Evolutionary conservation across 2,113 vertebrate species (phyloP).

Genomic region (Mesocricetus auratus): DNA sequence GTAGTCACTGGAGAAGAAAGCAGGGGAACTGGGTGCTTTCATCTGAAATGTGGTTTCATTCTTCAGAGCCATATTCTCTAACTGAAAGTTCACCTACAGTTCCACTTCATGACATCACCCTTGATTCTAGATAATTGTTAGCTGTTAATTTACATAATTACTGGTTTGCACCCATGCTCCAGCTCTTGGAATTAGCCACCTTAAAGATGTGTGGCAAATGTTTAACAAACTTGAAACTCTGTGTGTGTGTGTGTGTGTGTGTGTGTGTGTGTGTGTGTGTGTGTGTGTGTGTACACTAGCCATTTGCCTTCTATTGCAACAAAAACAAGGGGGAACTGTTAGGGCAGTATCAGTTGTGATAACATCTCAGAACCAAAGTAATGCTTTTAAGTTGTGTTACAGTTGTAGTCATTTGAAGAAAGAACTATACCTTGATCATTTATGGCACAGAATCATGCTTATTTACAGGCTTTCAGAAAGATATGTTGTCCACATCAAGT

Average conservation of each 20-base stretch:
- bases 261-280: neutral
- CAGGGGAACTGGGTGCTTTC: conserved; percentile 45
- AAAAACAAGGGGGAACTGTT: conserved; percentile 6
- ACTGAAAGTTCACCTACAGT: conserved; percentile 40
- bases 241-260: neutral
- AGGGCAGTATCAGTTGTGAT: neutral
- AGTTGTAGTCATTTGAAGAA: conserved; percentile 40
- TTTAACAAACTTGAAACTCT: neutral
- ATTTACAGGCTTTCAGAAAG: conserved; percentile 61
- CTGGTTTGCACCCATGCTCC: conserved; percentile 1
- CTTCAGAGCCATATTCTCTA: conserved; percentile 48
- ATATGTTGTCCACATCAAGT: conserved; percentile 45
- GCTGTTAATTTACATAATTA: neutral
- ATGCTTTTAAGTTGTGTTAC: conserved; percentile 3
- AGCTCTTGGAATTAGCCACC: neutral
- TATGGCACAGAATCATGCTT: conserved; percentile 55
- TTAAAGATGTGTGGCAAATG: neutral
- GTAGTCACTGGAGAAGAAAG: conserved; percentile 56
- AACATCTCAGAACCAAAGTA: neutral
- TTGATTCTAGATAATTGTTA: conserved; percentile 4
- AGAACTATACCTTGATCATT: neutral
- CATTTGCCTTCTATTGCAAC: neutral
- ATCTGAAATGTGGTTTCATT: neutral
- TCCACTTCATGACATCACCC: neutral
- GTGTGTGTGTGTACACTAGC: neutral